Percentiles rank a stretch among this genome's conserved stretches.
Conservation (phyloP, 1,140 invertebrate species). For the Triops cancriformis region DNA sequence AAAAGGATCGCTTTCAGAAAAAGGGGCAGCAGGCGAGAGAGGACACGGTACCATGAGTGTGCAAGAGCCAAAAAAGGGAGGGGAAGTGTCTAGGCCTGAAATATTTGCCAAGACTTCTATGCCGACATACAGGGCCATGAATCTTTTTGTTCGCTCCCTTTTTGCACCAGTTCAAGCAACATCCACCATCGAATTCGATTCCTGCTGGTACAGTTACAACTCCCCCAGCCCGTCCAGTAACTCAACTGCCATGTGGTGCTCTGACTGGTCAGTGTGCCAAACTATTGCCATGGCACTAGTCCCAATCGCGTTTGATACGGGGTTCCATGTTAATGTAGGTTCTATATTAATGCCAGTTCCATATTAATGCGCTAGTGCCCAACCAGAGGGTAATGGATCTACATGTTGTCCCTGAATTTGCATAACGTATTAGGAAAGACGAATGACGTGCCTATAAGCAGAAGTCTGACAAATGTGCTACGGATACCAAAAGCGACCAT, state of each 20-base stretch:
- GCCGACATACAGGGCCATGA: neutral
- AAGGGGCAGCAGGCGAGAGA: neutral
- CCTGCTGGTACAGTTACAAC: too few species aligned
- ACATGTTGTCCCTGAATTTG: neutral
- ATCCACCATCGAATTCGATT: too few species aligned
- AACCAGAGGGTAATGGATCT: neutral
- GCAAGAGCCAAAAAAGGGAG: conserved; percentile 4
- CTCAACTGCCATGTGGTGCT: too few species aligned
- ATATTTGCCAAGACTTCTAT: neutral
- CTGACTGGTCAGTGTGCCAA: too few species aligned
- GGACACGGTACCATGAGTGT: neutral
- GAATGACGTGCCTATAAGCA: conserved; percentile 1
- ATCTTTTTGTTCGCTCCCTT: neutral
- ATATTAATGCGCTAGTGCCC: neutral
- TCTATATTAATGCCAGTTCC: neutral
- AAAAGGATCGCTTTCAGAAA: neutral
- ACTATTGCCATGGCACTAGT: too few species aligned
- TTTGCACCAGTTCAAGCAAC: too few species aligned
- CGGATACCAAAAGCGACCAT: conserved; percentile 8
- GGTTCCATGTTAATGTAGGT: too few species aligned
- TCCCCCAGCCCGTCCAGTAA: too few species aligned
- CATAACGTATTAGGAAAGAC: neutral
- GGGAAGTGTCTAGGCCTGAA: neutral
- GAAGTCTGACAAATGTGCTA: conserved; percentile 6
- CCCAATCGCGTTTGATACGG: too few species aligned